Conservation (phyloP, 1,140 invertebrate genomes). For the Penaeus vannamei region DNA sequence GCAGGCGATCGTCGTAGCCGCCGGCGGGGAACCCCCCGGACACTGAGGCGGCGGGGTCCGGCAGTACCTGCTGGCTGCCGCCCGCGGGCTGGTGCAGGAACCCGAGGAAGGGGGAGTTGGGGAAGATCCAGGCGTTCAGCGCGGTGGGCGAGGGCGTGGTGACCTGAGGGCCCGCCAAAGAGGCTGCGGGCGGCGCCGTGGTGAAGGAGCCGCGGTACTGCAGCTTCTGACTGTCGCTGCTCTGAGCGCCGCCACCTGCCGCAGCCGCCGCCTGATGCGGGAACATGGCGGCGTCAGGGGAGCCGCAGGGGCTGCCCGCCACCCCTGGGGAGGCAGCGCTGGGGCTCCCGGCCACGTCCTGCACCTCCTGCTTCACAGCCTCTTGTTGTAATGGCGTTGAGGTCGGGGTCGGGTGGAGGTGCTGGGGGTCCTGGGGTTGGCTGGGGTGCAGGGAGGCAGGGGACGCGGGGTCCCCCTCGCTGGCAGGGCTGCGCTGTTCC, state of each 20-base stretch:
- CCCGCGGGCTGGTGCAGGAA: conserved; percentile 70
- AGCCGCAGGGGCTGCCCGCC: conserved; percentile 45
- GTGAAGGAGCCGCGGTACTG: conserved; percentile 66
- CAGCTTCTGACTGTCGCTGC: conserved; percentile 50
- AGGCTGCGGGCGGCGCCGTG: conserved; percentile 48
- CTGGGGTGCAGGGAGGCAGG: conserved; percentile 30
- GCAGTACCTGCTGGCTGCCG: conserved; percentile 55
- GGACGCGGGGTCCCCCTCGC: conserved; percentile 49
- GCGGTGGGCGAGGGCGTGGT: conserved; percentile 67
- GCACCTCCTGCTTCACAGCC: conserved; percentile 55
- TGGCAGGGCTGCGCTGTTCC: conserved; percentile 54
- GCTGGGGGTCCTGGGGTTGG: conserved; percentile 35
- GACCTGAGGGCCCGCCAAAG: conserved; percentile 62
- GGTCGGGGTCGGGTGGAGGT: conserved; percentile 47
- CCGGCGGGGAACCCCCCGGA: conserved; percentile 32
- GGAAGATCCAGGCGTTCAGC: conserved; percentile 68
- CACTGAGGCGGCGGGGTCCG: conserved; percentile 52
- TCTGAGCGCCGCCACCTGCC: conserved; percentile 1
- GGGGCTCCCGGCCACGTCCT: conserved; percentile 52
- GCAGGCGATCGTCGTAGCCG: conserved; percentile 64
- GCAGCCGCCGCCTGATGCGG: conserved; percentile 53
- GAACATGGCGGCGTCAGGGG: conserved; percentile 58
- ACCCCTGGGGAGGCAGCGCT: conserved; percentile 29
- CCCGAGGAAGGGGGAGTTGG: conserved; percentile 73
- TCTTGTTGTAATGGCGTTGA: conserved; percentile 55